These are phyloP conservation scores for Papilio polytes DNA, from an alignment of 1,140 invertebrate species.

Conservation along the genomic window DNA sequence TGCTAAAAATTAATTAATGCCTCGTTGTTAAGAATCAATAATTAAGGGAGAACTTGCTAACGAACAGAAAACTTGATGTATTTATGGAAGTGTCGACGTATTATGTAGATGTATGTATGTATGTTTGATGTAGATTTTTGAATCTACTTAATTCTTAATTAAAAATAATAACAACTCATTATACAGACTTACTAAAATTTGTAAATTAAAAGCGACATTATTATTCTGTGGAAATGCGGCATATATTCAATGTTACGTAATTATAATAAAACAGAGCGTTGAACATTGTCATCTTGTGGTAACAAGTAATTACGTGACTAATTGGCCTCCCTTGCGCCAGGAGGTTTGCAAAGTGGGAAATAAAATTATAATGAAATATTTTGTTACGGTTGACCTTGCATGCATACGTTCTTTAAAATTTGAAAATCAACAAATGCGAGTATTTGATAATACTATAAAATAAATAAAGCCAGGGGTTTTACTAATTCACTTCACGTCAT, in stretches of 20 bases:
- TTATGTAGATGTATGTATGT: too few species aligned
- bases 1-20: slow-evolving; percentile 7
- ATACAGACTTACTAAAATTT: background rate
- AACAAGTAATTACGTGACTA: slow-evolving; percentile 6
- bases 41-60: background rate
- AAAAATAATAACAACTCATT: background rate
- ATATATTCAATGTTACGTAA: background rate
- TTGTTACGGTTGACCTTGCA: background rate
- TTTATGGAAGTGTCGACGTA: background rate
- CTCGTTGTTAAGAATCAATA: background rate
- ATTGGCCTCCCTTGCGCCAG: slow-evolving; percentile 1
- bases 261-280: slow-evolving; percentile 16
- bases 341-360: background rate
- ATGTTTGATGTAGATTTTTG: background rate
- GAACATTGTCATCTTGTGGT: slow-evolving; percentile 21
- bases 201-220: background rate
- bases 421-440: background rate
- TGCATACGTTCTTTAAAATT: background rate
- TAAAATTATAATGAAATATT: slow-evolving; percentile 13
- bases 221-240: background rate
- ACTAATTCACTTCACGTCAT: too few species aligned
- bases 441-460: background rate
- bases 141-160: background rate
- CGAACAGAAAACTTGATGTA: background rate
- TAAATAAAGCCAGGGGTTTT: too few species aligned